phyloP scores from a whole-genome alignment of 2,113 vertebrate species.

The Esox niger region DNA sequence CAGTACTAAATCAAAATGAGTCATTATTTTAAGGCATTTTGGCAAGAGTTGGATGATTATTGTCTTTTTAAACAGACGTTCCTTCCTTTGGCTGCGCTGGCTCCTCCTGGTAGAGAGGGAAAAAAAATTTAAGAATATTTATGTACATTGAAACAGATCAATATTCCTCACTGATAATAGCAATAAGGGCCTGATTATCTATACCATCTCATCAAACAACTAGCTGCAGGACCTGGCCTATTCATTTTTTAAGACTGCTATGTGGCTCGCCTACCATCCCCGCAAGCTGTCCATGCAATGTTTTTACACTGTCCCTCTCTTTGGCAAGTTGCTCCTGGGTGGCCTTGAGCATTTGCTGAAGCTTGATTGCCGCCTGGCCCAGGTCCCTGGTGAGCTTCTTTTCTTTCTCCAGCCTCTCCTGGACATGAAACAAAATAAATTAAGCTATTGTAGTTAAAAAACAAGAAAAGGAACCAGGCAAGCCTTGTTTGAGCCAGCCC shows the following conservation, averaged over 20 bases:
- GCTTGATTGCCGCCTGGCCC: slow-evolving; percentile 71
- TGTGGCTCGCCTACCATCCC: slow-evolving; percentile 13
- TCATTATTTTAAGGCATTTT: slow-evolving; percentile 37
- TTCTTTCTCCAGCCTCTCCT: slow-evolving; percentile 85
- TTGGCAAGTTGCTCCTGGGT: slow-evolving; percentile 78
- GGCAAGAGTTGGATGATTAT: slow-evolving; percentile 5
- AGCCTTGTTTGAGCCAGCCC: no score
- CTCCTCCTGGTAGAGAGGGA: slow-evolving; percentile 21
- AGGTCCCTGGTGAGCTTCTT: slow-evolving; percentile 78
- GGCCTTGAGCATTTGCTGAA: slow-evolving; percentile 76
- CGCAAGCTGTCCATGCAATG: slow-evolving; percentile 69
- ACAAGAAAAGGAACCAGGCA: no score
- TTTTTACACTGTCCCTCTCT: slow-evolving; percentile 73
- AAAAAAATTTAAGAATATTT: no score
- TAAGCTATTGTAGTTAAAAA: no score
- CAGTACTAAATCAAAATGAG: slow-evolving; percentile 38
- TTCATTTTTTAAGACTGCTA: no score
- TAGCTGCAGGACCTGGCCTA: no score
- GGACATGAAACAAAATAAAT: neutral
- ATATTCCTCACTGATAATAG: neutral
- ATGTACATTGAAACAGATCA: no score
- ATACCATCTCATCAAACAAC: neutral
- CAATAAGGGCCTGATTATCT: neutral
- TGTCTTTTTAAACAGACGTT: slow-evolving; percentile 50
- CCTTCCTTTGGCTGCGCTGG: slow-evolving; percentile 53